Base-by-base conservation (phyloP, 2,888 invertebrate genomes). In the Chironomus riparius region DNA sequence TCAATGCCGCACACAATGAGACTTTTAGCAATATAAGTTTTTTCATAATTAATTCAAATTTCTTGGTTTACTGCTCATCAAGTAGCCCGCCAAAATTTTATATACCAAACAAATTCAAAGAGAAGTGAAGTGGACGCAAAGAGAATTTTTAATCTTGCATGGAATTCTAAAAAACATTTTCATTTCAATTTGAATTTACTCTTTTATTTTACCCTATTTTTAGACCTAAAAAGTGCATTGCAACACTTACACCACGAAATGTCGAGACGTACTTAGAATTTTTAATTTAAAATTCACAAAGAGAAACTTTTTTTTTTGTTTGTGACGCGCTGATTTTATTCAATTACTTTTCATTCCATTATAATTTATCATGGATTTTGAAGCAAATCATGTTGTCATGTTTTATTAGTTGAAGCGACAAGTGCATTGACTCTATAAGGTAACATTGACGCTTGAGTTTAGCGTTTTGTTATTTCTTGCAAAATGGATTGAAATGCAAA, bases 341-440 rank as follows among this genome's bases (percentile, higher is more conserved):
- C 56, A 56, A 56, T 56, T 56, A 56, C 18, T 56, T 56, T 15
- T 56, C 18, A 15, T 56, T 56, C 18, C 18, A 18, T 18, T 56
- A 18, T 56, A 56, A 56, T 56, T 56, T 56, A 56, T 65, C 13
- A 65, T 65, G 65, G 65, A 21, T 65, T 65, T 65, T 65, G 4
- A 15, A 13, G 65, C 65, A 3, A 65, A 24, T 65, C 65, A 65
- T 65, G 65, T 65, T 65, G 65, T 65, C 65, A 24, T 65, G 65
- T 65, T 24, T 13, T 18, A 56, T 56, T 56, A 15, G 56, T 5
- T 56, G n/a, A 56, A 15, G 21, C 4, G 18, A 65, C 65, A 65
- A 65, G 65, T 65, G 65, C 65, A 65, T 21, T 65, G 65, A 65
- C 65, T 65, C 18, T 56, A 18, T 56, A 56, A 56, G 56, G 56